Evolutionary conservation across 2,888 invertebrate genomes (phyloP).

Genomic region (Darwinula stevensoni): DNA sequence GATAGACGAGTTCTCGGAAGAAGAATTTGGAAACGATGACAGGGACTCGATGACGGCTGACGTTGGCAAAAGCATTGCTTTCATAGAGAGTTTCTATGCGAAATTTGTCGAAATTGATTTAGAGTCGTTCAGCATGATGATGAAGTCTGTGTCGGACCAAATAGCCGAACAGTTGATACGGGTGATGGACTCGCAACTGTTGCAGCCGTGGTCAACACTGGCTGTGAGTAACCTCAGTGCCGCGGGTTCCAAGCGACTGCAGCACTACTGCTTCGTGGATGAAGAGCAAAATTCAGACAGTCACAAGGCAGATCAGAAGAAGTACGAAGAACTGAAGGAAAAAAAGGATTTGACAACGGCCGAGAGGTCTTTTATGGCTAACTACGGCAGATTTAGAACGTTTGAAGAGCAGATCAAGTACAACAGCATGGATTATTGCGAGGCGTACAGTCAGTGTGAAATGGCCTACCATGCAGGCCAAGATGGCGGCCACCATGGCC

Average conservation of each 20-base stretch:
- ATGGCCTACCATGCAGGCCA: conserved; percentile 1
- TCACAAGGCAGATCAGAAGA: conserved; percentile 2
- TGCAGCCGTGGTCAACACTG: conserved; percentile 1
- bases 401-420: conserved; percentile 1
- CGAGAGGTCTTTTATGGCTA: neutral
- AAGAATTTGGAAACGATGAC: neutral
- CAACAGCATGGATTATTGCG: conserved; percentile 1
- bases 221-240: neutral
- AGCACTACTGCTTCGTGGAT: neutral
- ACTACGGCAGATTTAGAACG: neutral
- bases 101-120: conserved; percentile 1
- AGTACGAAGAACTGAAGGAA: conserved; percentile 1
- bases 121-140: conserved; percentile 1
- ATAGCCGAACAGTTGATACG: neutral
- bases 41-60: neutral
- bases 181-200: conserved; percentile 1
- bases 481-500: conserved; percentile 1
- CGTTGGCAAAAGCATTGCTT: neutral
- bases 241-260: neutral
- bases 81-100: neutral
- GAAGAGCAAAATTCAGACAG: neutral
- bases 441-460: conserved; percentile 2
- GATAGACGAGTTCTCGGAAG: neutral
- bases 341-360: neutral
- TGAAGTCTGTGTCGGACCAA: neutral